Base-by-base conservation (phyloP, 1,140 invertebrate genomes). In the Callitettix versicolor region DNA sequence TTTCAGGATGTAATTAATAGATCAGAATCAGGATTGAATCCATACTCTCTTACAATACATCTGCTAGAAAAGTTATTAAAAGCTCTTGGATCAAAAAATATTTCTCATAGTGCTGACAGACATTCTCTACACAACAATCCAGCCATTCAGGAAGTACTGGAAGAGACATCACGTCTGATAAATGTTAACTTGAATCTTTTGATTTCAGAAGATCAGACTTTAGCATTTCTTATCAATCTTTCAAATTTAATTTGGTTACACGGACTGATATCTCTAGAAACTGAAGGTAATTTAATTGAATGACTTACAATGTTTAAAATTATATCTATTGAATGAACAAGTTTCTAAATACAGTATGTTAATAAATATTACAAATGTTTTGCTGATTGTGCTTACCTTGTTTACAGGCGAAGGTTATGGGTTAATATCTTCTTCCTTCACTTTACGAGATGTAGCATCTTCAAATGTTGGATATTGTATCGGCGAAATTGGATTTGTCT, bases 201-300 rank as follows among this genome's bases (percentile, higher is more conserved):
- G 11, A 15, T 3, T 9, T 15, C 30, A 17, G 24, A 18, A 3
- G 47, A 49, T 17, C 47, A 49, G 24, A 9, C 36, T 24, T 49
- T 49, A 33, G 24, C 30, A 2, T 33, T 49, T 6, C 20, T 33
- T 7, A 33, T 49, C 30, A 49, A 49, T 15, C 47, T 49, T 2
- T 49, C 30, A 24, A 49, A 49, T 33, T 33, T 49, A 9, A 49
- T 49, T 24, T 49, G 47, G 47, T 33, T 49, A 12, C 47, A 49
- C 24, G 47, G 24, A 15, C 6, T 49, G 2, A 49, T 49, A 12
- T 5, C 15, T 12, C 22, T 49, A n/a, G 47, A 49, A 49, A 15
- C 36, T 6, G 9, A 12, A 20, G 47, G 47, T 49, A 47, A 15
- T 22, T 7, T 18, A 20, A 47, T 11, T 47, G 15, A 18, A 7